These are phyloP conservation scores for Esox niger DNA, from an alignment of 2,113 vertebrate genomes.

Conservation along the genomic window DNA sequence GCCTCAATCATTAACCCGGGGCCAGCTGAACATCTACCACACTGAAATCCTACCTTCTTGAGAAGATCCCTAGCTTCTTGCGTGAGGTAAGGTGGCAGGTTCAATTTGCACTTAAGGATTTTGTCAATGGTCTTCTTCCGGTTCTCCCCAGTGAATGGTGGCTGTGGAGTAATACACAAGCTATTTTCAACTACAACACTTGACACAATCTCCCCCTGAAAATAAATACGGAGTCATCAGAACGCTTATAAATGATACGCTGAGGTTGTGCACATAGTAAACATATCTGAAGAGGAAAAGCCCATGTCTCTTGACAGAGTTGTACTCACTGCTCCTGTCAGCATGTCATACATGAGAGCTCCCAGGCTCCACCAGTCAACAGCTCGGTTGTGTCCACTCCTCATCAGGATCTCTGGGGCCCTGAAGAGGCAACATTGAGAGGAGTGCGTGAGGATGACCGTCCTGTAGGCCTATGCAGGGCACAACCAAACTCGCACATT, in stretches of 20 bases:
- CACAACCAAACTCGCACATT: no score
- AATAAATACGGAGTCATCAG: background rate
- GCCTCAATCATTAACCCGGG: no score
- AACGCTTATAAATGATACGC: background rate
- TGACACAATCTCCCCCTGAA: background rate
- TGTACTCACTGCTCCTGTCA: constrained; percentile 95
- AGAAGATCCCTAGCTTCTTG: constrained; percentile 98
- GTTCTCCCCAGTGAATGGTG: constrained; percentile 96
- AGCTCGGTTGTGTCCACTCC: constrained; percentile 96
- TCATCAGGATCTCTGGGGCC: constrained; percentile 97
- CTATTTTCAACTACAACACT: background rate
- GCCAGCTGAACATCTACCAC: background rate
- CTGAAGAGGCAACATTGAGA: constrained; percentile 53
- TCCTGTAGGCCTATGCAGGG: background rate
- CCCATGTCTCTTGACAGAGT: background rate
- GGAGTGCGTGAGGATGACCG: background rate
- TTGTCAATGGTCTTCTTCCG: constrained; percentile 98
- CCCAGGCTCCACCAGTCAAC: constrained; percentile 99
- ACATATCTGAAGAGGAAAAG: no score
- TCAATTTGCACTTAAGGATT: constrained; percentile 98
- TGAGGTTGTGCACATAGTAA: background rate
- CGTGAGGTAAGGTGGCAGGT: constrained; percentile 99
- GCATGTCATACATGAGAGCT: constrained; percentile 98
- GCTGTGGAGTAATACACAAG: constrained; percentile 63
- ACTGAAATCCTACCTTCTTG: constrained; percentile 83